Evolutionary conservation across 1,140 invertebrate genomes (phyloP), one percentile per base, ranked within the genome.

Genomic region (Thalassaphorura encarpata): DNA sequence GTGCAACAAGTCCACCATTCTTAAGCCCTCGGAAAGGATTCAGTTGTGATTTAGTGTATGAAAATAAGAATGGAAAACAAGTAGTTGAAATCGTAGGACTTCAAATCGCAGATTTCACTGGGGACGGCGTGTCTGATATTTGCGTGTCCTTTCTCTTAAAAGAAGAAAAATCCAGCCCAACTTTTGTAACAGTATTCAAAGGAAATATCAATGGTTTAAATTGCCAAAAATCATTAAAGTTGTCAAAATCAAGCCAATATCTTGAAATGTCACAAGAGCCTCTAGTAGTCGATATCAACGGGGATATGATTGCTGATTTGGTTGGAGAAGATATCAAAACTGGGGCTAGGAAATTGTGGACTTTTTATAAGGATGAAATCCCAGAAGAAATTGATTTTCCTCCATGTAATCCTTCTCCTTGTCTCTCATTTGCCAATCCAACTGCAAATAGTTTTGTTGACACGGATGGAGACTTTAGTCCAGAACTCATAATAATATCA

Each of bases 41-140:
- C 86, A 67, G 69, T 40, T 18, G 52, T 18, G 8, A 42, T 28
- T 8, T 52, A 13, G 33, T 41, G 31, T 23, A 24, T 5, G 15
- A 31, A 42, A 13, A 11, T 29, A 4, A 51, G 27, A 51, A 51
- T 21, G 29, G 21, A 8, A n/a, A 31, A 18, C n/a, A 26, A 8
- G 4, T 3, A 18, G 24, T 39, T 6, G 11, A 26, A 61, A 72
- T 77, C 26, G 66, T 66, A 13, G 72, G 71, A 63, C 79, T 95
- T 11, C 84, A 93, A 2, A 91, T 92, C 24, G 90, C 88, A 1
- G 92, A 97, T 70, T 97, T 89, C 71, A 87, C 94, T 75, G 92
- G 91, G 1, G 91, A 97, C 75, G 85, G 87, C 2, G 80, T 87
- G 41, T 91, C 96, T 88, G 93, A 97, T 73, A 76, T 96, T 18